Base-by-base conservation (phyloP, 2,113 vertebrate species). In the Callopanchax toddi region DNA sequence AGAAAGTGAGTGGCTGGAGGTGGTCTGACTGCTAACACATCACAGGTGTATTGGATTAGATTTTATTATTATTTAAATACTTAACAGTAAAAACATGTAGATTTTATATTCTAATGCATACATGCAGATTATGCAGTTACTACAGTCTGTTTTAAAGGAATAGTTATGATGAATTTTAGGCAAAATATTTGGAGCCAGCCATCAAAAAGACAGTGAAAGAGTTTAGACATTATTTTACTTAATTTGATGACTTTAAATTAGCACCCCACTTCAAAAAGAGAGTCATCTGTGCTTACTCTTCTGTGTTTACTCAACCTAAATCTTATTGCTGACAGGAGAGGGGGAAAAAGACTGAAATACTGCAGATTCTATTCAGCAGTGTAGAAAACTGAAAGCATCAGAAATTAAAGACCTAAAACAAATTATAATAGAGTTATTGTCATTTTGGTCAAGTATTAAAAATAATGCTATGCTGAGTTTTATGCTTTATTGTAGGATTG, bases 1-100 rank as follows among this genome's bases (percentile, higher is more conserved):
- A 36, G 52, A 61, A 32, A 62, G 46, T 58, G 42, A 82, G 62
- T 72, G 66, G 57, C 79, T 61, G 49, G 53, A 85, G 79, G 77
- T 63, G 69, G 59, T 59, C 17, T 23, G 71, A 68, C 79, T 67
- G 61, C 16, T 50, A 70, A 69, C 78, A 48, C 40, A 68, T 45
- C 57, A 37, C 67, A 54, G 1, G 4, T 17, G 29, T 36, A 23
- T 21, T 34, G 45, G 16, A 67, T 48, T 46, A 74, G 23, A 54
- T 11, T 2, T 6, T 11, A 32, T 12, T 49, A 6, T 8, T 71
- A 52, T 61, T 52, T 2, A 5, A 13, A 25, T 56, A 10, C 21
- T 22, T 43, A 25, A 21, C 3, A 66, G 64, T 59, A 22, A 54
- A 74, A 62, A 6, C 23, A 7, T 43, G 8, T 26, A 11, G 4